These are phyloP conservation scores for Anguilla japonica DNA, from an alignment of 2,113 vertebrate species.

Conservation along the genomic window DNA sequence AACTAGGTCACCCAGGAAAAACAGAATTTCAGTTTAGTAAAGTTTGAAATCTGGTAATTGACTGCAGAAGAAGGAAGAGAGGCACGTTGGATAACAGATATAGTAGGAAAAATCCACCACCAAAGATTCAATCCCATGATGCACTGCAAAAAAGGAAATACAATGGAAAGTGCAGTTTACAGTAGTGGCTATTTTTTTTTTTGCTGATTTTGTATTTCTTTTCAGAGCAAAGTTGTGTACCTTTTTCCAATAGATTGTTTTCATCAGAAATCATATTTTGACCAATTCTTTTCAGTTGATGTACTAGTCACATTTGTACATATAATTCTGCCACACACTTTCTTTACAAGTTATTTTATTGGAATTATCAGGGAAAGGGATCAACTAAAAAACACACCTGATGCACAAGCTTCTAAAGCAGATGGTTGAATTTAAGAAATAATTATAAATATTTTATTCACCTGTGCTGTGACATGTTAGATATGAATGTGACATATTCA, in stretches of 20 bases:
- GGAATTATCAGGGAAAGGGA: background rate
- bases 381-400: background rate
- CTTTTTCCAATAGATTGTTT: background rate
- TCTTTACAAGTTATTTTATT: background rate
- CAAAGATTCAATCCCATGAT: conserved; percentile 25
- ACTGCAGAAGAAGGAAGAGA: conserved; percentile 55
- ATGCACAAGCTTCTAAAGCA: background rate
- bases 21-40: conserved; percentile 68
- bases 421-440: background rate
- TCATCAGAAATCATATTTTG: background rate
- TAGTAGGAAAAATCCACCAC: conserved; percentile 36
- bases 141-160: conserved; percentile 12
- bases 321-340: background rate
- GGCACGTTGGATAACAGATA: conserved; percentile 30
- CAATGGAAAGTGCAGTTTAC: background rate
- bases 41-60: conserved; percentile 74
- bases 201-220: background rate
- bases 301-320: background rate
- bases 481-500: background rate
- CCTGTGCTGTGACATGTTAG: background rate
- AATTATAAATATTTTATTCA: background rate
- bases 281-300: background rate
- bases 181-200: background rate
- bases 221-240: background rate
- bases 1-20: conserved; percentile 77